Base-by-base conservation (phyloP, 2,888 invertebrate species). In the Plebejus argus region DNA sequence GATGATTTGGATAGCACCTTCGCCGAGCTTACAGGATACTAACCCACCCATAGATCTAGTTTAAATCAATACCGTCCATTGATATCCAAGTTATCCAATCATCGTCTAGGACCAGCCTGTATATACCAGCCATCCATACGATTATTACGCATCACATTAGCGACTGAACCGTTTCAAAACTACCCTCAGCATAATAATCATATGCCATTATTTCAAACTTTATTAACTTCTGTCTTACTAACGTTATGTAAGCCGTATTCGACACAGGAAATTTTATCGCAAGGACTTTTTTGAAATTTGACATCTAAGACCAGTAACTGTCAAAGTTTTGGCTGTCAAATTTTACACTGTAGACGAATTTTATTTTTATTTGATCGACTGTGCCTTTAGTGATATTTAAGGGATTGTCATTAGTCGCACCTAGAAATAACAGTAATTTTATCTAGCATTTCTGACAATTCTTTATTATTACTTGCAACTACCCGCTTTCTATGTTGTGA, bases 1-100 rank as follows among this genome's bases (percentile, higher is more conserved):
- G 98, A 98, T 95, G 98, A 98, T 96, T 96, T 99, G 96, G 98
- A 99, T 95, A 96, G 97, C 95, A 98, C 98, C 94, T 98, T 98
- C 96, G 97, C 98, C 92, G 98, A 99, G 95, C 96, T 98, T 95
- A 98, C 98, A 94, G 98, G 98, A 96, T 98, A 98, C 96, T 98
- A 98, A 97, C 95, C 80, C 74, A 85, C 87, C 91, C 88, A 86
- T 82, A 86, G 88, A 88, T 86, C 85, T 92, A 91, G 90, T 86
- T 84, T 91, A 90, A 91, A 87, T 87, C 86, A 86, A 86, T 81
- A 90, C 87, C 89, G 87, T 89, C 88, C 89, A 84, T 84, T 83
- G 84, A 85, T 83, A 82, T 83, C 84, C 83, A 80, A 80, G 83
- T 82, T 85, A 83, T 83, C 85, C 86, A 86, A 76, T 76, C 66